Percentiles rank a stretch among this genome's conserved stretches.
phyloP scores from a whole-genome alignment of 1,140 invertebrate genomes.

The Lineus longissimus region DNA sequence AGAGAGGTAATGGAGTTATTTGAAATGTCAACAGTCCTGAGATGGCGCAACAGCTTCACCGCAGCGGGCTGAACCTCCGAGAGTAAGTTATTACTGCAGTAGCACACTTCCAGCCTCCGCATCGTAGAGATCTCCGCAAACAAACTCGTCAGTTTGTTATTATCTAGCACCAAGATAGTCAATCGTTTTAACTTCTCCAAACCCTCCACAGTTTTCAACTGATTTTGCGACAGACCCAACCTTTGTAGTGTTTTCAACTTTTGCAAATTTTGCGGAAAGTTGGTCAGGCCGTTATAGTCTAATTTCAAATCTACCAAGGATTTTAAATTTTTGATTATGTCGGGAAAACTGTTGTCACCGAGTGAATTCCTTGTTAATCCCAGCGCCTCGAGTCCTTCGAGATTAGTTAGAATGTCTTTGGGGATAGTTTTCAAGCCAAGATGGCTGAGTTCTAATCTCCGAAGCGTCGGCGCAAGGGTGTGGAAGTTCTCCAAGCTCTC shows the following conservation, averaged over 20 bases:
- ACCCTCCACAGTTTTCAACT: constrained; percentile 33
- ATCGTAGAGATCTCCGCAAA: constrained; percentile 35
- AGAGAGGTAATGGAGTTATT: constrained; percentile 40
- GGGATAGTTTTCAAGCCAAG: constrained; percentile 31
- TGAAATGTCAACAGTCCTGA: constrained; percentile 41
- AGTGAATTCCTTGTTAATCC: constrained; percentile 42
- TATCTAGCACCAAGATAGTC: constrained; percentile 40
- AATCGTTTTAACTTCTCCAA: constrained; percentile 38
- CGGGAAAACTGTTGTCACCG: constrained; percentile 34
- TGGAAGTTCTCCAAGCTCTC: constrained; percentile 40
- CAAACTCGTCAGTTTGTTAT: constrained; percentile 38
- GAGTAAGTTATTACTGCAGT: constrained; percentile 34
- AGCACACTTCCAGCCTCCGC: constrained; percentile 36
- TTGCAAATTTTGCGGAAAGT: constrained; percentile 29
- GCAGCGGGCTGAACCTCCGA: constrained; percentile 31
- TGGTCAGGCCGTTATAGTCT: constrained; percentile 37
- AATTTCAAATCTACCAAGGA: constrained; percentile 39
- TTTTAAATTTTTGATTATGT: constrained; percentile 33
- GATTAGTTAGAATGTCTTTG: constrained; percentile 27
- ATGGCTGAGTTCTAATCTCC: constrained; percentile 27
- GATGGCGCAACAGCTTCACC: constrained; percentile 30
- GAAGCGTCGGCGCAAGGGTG: constrained; percentile 26
- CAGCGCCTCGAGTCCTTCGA: constrained; percentile 37
- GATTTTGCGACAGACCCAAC: constrained; percentile 38
- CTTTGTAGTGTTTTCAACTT: constrained; percentile 34